phyloP scores from a whole-genome alignment of 2,113 vertebrate genomes.

The Hippocampus abdominalis region DNA sequence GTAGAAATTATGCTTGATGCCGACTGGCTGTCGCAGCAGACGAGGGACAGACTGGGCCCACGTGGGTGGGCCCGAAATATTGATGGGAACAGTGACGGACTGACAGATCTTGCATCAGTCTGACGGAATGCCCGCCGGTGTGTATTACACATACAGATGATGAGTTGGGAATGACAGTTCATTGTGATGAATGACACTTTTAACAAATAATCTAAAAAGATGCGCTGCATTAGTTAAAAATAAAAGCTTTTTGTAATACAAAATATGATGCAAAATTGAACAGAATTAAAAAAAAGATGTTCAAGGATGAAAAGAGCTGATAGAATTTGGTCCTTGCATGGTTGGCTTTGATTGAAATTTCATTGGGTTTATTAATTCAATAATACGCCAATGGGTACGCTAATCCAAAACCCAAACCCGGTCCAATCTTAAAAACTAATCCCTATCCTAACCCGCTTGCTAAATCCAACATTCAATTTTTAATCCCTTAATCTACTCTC shows the following conservation, averaged over 20 bases:
- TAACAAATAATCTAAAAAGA: neutral
- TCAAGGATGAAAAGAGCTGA: neutral
- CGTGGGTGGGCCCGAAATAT: no score
- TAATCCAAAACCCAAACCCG: neutral
- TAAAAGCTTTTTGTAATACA: neutral
- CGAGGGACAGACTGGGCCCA: no score
- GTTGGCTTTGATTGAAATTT: neutral
- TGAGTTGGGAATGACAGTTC: neutral
- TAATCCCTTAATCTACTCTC: neutral
- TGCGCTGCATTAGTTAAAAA: neutral
- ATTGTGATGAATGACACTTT: neutral
- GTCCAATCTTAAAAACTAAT: no score
- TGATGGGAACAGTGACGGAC: no score
- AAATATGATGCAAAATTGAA: neutral
- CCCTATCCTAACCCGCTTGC: no score
- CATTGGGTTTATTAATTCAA: neutral
- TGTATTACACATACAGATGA: neutral
- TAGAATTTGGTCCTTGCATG: neutral
- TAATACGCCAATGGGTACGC: neutral
- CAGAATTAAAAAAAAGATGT: neutral
- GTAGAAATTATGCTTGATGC: no score
- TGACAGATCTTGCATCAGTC: no score
- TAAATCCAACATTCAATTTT: neutral
- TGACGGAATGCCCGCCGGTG: no score
- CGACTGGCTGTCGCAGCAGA: no score